phyloP scores from a whole-genome alignment of 2,888 invertebrate species.

The Keiferia lycopersicella region DNA sequence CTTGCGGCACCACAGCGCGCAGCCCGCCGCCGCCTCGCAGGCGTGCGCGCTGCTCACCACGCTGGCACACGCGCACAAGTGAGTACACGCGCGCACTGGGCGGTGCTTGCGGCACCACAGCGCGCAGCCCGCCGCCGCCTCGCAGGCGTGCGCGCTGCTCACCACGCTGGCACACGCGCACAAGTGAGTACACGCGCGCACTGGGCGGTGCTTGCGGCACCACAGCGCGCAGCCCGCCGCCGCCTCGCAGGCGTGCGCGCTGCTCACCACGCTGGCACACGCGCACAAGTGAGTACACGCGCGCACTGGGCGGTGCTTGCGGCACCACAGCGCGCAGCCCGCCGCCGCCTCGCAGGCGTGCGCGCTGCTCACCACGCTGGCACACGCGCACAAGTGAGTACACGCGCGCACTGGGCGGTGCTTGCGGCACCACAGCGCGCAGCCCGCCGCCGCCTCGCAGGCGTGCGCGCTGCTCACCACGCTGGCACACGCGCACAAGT shows the following conservation, averaged over 20 bases:
- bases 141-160: slow-evolving; percentile 39
- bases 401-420: slow-evolving; percentile 23
- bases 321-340: slow-evolving; percentile 48
- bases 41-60: slow-evolving; percentile 40
- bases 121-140: slow-evolving; percentile 42
- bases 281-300: slow-evolving; percentile 36
- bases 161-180: slow-evolving; percentile 39
- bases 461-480: too few species aligned
- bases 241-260: slow-evolving; percentile 37
- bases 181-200: slow-evolving; percentile 34
- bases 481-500: slow-evolving; percentile 32
- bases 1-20: slow-evolving; percentile 40
- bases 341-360: slow-evolving; percentile 38
- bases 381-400: slow-evolving; percentile 39
- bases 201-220: slow-evolving; percentile 40
- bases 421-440: slow-evolving; percentile 38
- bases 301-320: slow-evolving; percentile 34
- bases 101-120: slow-evolving; percentile 46
- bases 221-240: slow-evolving; percentile 46
- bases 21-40: slow-evolving; percentile 39
- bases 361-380: slow-evolving; percentile 40
- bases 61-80: slow-evolving; percentile 41
- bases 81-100: slow-evolving; percentile 7
- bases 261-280: slow-evolving; percentile 41
- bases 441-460: too few species aligned